These are phyloP conservation scores for Rhinopithecus roxellana DNA, from an alignment of 2,113 vertebrate genomes.

Conservation along the genomic window DNA sequence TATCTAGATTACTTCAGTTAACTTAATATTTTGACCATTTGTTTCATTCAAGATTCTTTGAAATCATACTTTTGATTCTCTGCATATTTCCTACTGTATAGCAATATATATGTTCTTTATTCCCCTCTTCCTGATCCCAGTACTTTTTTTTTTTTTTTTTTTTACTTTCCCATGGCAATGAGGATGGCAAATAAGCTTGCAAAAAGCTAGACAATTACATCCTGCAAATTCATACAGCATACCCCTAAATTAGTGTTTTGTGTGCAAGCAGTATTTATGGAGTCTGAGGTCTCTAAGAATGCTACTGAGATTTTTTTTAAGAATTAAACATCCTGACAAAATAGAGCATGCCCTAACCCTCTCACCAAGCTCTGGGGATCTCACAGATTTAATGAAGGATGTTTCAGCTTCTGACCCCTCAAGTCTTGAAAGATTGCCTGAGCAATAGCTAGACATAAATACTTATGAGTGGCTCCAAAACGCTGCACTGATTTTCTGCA, in stretches of 20 bases:
- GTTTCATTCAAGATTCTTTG: background rate
- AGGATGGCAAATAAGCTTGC: background rate
- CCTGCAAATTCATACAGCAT: background rate
- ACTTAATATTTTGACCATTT: conserved; percentile 10
- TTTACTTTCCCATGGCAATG: background rate
- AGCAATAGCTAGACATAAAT: background rate
- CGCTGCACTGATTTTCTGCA: background rate
- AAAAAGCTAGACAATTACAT: background rate
- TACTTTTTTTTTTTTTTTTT: background rate
- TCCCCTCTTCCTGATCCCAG: background rate
- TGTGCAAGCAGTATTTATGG: background rate
- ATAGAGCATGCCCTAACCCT: background rate
- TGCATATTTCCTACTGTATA: background rate
- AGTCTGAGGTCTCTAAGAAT: background rate
- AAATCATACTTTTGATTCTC: background rate
- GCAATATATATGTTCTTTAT: background rate
- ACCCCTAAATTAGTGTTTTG: background rate
- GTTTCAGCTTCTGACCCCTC: background rate
- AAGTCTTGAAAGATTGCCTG: background rate
- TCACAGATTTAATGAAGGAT: background rate
- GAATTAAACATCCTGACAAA: background rate
- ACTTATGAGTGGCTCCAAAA: background rate
- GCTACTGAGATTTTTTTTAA: background rate
- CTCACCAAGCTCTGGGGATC: background rate
- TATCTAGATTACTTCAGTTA: background rate